Base-by-base conservation (phyloP, 1,140 invertebrate species). In the Atta colombica region DNA sequence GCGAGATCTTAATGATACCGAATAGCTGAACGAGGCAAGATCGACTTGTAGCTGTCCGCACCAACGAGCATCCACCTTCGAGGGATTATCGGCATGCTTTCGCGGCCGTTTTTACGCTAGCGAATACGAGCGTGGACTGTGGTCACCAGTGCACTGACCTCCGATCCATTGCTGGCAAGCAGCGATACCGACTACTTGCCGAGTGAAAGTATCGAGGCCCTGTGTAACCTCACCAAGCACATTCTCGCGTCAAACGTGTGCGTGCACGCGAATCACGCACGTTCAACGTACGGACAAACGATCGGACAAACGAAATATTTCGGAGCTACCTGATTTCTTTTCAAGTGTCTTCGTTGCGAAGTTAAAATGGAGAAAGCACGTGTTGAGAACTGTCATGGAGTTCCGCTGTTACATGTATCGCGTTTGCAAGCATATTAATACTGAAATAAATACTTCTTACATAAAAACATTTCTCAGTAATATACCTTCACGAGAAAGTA, bases 141-240 rank as follows among this genome's bases (percentile, higher is more conserved):
- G 90, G 92, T 93, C 92, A 92, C 84, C 91, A 72, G 92, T 93
- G 92, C 92, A 93, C 92, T 93, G 92, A 93, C 92, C 92, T 92
- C 92, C 91, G 90, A 92, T 92, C 88, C 89, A 90, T 92, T 75
- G 90, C 88, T 85, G 87, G 81, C 91, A 66, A 87, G 35, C 88
- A 86, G 86, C 89, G 87, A 91, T 74, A 89, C 85, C 88, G 84
- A 90, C 91, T 92, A 92, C 90, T 92, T 88, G 87, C 81, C 91
- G 90, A 92, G 92, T 92, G 92, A 92, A 92, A 92, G 92, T 92
- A 92, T 91, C 88, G 77, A 53, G 71, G 25, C 16, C 28, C 35
- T 86, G 80, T 87, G 87, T 66, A 90, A 81, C 58, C 60, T 75
- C 82, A 78, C 66, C 39, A 21, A 18, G 75, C 75, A 68, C 74